A percentile compares a stretch with the other conserved stretches of the same genome.
These are phyloP conservation scores for Kryphioiulus occultus DNA, from an alignment of 2,888 invertebrate genomes.

Conservation along the genomic window DNA sequence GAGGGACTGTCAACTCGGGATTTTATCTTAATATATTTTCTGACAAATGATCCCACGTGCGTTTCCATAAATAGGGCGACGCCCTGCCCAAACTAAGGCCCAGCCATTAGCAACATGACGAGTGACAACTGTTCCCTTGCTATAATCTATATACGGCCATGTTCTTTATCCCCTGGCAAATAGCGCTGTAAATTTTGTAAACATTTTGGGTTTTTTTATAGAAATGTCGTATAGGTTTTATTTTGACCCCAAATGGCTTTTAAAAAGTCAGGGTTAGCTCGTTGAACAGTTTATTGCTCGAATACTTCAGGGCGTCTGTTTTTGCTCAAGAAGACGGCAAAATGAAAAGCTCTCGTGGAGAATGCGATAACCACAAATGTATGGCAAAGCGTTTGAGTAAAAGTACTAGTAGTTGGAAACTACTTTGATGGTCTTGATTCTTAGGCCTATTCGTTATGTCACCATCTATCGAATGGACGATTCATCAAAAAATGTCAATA, in stretches of 20 bases:
- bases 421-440: too few species aligned
- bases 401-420: too few species aligned
- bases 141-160: constrained; percentile 22
- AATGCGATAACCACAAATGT: too few species aligned
- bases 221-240: background rate
- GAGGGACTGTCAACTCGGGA: background rate
- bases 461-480: too few species aligned
- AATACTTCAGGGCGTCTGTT: background rate
- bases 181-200: background rate
- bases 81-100: background rate
- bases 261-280: background rate
- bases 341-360: background rate
- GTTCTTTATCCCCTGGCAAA: background rate
- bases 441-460: too few species aligned
- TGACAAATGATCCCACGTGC: background rate
- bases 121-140: constrained; percentile 29
- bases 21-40: background rate
- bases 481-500: too few species aligned
- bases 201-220: background rate
- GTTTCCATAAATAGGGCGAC: constrained; percentile 41
- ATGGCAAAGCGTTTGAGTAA: too few species aligned
- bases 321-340: background rate
- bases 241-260: background rate
- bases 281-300: background rate
- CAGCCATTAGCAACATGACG: constrained; percentile 37